Base-by-base conservation (phyloP, 2,888 invertebrate species). In the Taphrorychus bicolor region DNA sequence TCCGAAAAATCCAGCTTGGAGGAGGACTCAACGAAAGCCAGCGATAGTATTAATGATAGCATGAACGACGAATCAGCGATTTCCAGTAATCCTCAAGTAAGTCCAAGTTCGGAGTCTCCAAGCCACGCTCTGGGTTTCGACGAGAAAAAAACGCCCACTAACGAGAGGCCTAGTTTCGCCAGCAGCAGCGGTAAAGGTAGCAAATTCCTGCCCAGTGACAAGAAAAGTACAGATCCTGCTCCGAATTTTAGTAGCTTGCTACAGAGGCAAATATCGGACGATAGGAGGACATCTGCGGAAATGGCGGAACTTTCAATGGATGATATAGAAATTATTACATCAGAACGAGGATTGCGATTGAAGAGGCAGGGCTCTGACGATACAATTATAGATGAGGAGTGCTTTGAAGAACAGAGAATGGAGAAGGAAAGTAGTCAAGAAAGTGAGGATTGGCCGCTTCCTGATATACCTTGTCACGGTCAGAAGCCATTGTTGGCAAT, bases 1-100 rank as follows among this genome's bases (percentile, higher is more conserved):
- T 94, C 94, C 0, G 94, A 94, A 79, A 94, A 94, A 80, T 92
- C 92, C 2, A 93, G 93, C 77, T 90, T 92, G 69, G 89, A 93
- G 76, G 93, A 93, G 79, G 93, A 94, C 83, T 91, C 92, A 0
- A 93, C 93, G 23, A 94, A 93, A 81, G 93, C 91, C 2, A 92
- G 92, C 70, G 92, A 93, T 1, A n/a, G n/a, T n/a, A 88, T 92
- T 69, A 93, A 93, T 2, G 91, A 92, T 64, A 93, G 93, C 79
- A 87, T 93, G 71, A 92, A 93, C 73, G 94, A 94, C 79, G 93
- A 93, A 79, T 93, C 93, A 0, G 83, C 92, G 24, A 89, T 91
- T 70, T 93, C 93, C 0, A 93, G 92, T 76, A 93, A 94, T 81
- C 93, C 91, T 77, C 93, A 93, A 80, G 92, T 91, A 11, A 93